A percentile compares a stretch with the other conserved stretches of the same genome.
Evolutionary conservation across 2,797 vertebrate species (phyloP).

Genomic region (Pipistrellus nathusii): DNA sequence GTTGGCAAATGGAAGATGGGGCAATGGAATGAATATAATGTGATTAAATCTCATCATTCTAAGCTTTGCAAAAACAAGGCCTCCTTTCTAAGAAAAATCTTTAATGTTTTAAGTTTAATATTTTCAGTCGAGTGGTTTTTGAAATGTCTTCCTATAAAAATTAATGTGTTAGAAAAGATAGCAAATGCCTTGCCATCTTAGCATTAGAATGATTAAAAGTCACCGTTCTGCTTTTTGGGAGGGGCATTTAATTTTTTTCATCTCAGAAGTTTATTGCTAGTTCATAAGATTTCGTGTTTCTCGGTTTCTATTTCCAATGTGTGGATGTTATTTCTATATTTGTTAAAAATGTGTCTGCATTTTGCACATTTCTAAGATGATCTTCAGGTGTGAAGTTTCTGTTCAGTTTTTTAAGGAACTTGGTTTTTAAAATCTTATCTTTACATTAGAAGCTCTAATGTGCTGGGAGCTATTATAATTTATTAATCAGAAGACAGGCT

Average conservation of each 20-base stretch:
- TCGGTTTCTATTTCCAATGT: constrained; percentile 82
- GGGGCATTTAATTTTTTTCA: constrained; percentile 75
- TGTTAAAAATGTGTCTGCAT: constrained; percentile 82
- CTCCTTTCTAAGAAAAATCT: background rate
- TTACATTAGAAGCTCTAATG: constrained; percentile 69
- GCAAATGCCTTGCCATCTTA: constrained; percentile 64
- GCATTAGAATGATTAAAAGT: constrained; percentile 75
- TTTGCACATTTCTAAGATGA: constrained; percentile 84
- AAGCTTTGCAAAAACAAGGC: background rate
- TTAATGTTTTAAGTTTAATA: constrained; percentile 60
- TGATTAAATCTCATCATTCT: background rate
- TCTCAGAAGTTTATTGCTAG: constrained; percentile 79
- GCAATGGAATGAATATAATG: background rate
- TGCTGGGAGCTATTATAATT: constrained; percentile 29
- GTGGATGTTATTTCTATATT: constrained; percentile 85
- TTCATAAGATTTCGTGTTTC: constrained; percentile 78
- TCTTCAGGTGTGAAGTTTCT: constrained; percentile 84
- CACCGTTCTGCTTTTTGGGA: constrained; percentile 69
- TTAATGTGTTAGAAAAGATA: constrained; percentile 68
- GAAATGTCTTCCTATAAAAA: constrained; percentile 76
- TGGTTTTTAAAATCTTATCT: constrained; percentile 76
- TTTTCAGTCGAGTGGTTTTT: constrained; percentile 64
- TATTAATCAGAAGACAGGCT: constrained; percentile 32
- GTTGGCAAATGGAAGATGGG: background rate
- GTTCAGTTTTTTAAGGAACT: constrained; percentile 78